Evolutionary conservation across 1,140 invertebrate genomes (phyloP).

Genomic region (Dendrolimus punctatus): DNA sequence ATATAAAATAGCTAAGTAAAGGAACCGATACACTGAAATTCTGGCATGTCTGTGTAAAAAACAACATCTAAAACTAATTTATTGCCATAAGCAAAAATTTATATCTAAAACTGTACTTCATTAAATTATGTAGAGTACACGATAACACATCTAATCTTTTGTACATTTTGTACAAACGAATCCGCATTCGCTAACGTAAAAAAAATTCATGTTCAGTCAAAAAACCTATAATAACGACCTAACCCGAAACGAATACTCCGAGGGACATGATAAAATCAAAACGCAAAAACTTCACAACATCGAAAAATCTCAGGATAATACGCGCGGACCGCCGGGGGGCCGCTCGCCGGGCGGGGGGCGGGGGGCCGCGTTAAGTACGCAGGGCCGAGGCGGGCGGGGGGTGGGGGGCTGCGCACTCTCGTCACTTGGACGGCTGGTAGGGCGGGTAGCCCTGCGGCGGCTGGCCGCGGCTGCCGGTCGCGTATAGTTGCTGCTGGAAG

Average conservation of each 20-base stretch:
- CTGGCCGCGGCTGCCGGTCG: conserved; percentile 83
- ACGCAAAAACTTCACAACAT: conserved; percentile 28
- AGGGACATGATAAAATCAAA: conserved; percentile 28
- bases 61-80: conserved; percentile 50
- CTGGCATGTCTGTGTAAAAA: conserved; percentile 56
- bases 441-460: conserved; percentile 58
- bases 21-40: conserved; percentile 67
- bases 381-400: conserved; percentile 4
- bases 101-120: conserved; percentile 57
- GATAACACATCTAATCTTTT: conserved; percentile 56
- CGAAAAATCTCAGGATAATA: conserved; percentile 38
- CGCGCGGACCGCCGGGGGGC: not conserved
- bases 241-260: conserved; percentile 26
- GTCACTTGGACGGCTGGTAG: conserved; percentile 64
- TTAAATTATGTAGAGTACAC: conserved; percentile 60
- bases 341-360: not conserved
- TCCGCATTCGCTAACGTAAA: conserved; percentile 42
- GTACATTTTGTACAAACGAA: conserved; percentile 65
- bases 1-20: conserved; percentile 69
- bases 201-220: conserved; percentile 43
- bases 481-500: conserved; percentile 95
- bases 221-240: conserved; percentile 36
- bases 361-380: conserved; percentile 2
- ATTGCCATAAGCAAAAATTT: conserved; percentile 60
- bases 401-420: conserved; percentile 14